These are phyloP conservation scores for Diplosoma virens DNA, from an alignment of 23 tunicate species.

Conservation along the genomic window DNA sequence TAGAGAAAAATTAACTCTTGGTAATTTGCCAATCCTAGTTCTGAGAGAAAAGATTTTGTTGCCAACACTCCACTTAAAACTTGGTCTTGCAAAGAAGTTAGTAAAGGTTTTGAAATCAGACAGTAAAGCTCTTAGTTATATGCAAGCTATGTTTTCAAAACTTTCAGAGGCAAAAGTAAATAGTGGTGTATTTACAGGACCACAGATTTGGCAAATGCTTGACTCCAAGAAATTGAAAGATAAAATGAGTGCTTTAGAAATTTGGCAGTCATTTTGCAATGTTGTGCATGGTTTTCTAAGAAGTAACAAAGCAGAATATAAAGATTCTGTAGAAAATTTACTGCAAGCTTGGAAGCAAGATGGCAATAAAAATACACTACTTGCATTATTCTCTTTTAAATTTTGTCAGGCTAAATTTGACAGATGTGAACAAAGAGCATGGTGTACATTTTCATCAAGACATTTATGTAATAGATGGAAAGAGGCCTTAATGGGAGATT, in stretches of 20 bases:
- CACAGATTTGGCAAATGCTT: constrained; percentile 6
- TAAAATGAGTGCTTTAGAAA: too few relatives aligned
- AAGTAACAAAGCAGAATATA: too few relatives aligned
- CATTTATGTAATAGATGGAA: constrained; percentile 7
- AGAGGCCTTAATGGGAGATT: too few relatives aligned
- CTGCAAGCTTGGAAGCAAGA: not conserved
- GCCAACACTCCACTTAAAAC: constrained; percentile 9
- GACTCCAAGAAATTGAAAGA: too few relatives aligned
- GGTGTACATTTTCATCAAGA: constrained; percentile 7
- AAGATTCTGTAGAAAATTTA: constrained; percentile 1
- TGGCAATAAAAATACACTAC: not conserved
- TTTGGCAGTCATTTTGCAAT: too few relatives aligned
- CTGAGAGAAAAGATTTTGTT: not conserved
- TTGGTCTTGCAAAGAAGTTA: constrained; percentile 9
- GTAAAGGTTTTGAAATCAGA: constrained; percentile 11
- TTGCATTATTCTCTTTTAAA: not conserved
- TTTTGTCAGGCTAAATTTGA: not conserved
- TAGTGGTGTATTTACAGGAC: constrained; percentile 5
- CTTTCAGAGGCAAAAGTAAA: constrained; percentile 2
- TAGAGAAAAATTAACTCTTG: not conserved
- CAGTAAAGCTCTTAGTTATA: not conserved
- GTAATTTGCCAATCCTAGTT: not conserved
- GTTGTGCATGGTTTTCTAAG: too few relatives aligned
- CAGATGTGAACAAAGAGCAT: not conserved
- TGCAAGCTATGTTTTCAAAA: not conserved